These are phyloP conservation scores for Stomatorhinus ivindoensis DNA, from an alignment of 2,113 vertebrate genomes.

Conservation along the genomic window DNA sequence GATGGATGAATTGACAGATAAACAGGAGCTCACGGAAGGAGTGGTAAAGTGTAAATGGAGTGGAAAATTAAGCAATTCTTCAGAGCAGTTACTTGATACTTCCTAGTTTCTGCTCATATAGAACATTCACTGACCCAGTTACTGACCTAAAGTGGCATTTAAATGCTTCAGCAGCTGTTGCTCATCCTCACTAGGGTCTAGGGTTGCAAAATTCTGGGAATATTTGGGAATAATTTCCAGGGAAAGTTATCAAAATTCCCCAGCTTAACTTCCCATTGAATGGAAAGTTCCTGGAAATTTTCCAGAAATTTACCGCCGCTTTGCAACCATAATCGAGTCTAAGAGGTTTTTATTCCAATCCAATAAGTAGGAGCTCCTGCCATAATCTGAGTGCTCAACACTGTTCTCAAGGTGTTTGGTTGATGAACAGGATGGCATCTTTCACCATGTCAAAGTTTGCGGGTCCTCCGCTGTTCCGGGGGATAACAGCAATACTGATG, in stretches of 20 bases:
- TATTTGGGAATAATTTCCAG: too few relatives aligned
- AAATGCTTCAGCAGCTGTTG: not conserved
- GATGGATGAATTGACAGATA: not conserved
- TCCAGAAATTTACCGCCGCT: too few relatives aligned
- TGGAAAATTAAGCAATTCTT: not conserved
- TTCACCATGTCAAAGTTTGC: conserved; percentile 52
- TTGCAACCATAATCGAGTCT: not conserved
- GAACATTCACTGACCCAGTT: not conserved
- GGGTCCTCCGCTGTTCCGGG: conserved; percentile 61
- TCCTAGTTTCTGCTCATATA: not conserved
- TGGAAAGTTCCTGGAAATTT: too few relatives aligned
- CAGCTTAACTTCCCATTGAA: too few relatives aligned
- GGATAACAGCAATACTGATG: conserved; percentile 75
- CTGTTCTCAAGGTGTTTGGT: not conserved
- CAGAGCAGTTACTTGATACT: not conserved
- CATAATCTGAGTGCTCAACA: not conserved
- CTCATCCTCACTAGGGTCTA: not conserved
- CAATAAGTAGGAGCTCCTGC: not conserved
- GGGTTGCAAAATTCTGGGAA: too few relatives aligned
- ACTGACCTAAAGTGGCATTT: not conserved
- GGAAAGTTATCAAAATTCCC: too few relatives aligned
- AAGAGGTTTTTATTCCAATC: not conserved
- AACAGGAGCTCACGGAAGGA: not conserved
- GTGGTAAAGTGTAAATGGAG: not conserved
- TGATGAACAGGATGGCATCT: not conserved